Base-by-base conservation (phyloP, 2,113 vertebrate species). In the Zonotrichia leucophrys region DNA sequence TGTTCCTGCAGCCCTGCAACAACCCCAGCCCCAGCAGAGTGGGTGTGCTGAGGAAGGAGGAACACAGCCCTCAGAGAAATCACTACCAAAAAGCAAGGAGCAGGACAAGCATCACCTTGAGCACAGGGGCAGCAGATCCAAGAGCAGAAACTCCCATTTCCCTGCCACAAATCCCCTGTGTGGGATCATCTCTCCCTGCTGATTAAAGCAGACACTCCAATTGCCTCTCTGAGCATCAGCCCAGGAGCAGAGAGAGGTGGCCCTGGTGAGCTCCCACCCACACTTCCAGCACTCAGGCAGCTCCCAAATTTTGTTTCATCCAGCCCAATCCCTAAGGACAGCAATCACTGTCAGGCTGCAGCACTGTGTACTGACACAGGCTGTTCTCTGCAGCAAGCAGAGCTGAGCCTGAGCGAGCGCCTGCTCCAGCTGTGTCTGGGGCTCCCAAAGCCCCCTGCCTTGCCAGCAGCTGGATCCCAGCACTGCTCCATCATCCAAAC, bases 391-490 rank as follows among this genome's bases (percentile, higher is more conserved):
- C 28, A 4, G 55, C 62, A 39, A 2, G 2, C 30, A 70, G 58
- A 39, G 78, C 31, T 30, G 10, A 23, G 56, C 19, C 56, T 16
- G 56, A 27, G 58, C 31, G 10, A 92, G 39, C 5, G 39, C 33
- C 82, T 37, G 73, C 62, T 95, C 91, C 83, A 68, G 87, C 89
- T 68, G 76, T 5, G 52, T 49, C 56, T 13, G 59, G 66, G 79
- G 85, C 92, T 92, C 96, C 93, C 27, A 66, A 46, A 83, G 85
- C 49, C 91, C 39, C 23, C 46, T 90, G 83, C 87, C 92, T 16
- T 41, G 81, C 83, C 93, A 79, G 85, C 92, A 83, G 77, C 94
- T 81, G 79, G 83, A 94, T 97, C 72, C 39, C 6, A 23, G 69
- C 41, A 75, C 30, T 22, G 80, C 80, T 89, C 87, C 17, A 7